phyloP scores from a whole-genome alignment of 2,113 vertebrate genomes.

The Nothocercus julius region DNA sequence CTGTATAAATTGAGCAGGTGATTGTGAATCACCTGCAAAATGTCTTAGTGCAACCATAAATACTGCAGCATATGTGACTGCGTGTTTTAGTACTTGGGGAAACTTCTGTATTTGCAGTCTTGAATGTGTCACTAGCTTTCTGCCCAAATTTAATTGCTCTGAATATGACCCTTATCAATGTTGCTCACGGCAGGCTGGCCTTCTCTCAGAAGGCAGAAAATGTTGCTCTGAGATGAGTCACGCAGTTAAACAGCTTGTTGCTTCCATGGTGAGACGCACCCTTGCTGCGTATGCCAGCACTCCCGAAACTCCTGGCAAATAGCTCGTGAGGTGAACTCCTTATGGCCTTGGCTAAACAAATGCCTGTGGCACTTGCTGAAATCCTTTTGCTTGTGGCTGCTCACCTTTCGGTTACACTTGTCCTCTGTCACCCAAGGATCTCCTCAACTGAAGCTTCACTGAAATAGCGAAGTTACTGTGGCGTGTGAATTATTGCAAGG shows the following conservation, averaged over 20 bases:
- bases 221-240: constrained; percentile 74
- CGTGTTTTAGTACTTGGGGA: not conserved
- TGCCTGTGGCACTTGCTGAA: not conserved
- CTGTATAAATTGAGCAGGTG: not conserved
- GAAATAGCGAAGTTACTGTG: not conserved
- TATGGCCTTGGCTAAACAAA: not conserved
- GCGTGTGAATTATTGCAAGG: not conserved
- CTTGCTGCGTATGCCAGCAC: constrained; percentile 4
- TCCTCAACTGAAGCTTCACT: not conserved
- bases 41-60: not conserved
- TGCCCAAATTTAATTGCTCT: constrained; percentile 60
- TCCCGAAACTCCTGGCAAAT: constrained; percentile 19
- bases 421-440: not conserved
- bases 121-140: constrained; percentile 36
- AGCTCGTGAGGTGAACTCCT: constrained; percentile 47
- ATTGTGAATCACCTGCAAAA: not conserved
- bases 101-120: not conserved
- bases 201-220: constrained; percentile 38
- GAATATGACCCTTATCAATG: constrained; percentile 67
- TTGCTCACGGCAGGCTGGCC: constrained; percentile 60
- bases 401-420: accelerated
- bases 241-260: constrained; percentile 58
- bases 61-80: not conserved
- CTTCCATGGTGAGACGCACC: constrained; percentile 58
- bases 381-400: not conserved